These are phyloP conservation scores for Thecocarcelia acutangulata DNA, from an alignment of 2,888 invertebrate species.

Conservation along the genomic window DNA sequence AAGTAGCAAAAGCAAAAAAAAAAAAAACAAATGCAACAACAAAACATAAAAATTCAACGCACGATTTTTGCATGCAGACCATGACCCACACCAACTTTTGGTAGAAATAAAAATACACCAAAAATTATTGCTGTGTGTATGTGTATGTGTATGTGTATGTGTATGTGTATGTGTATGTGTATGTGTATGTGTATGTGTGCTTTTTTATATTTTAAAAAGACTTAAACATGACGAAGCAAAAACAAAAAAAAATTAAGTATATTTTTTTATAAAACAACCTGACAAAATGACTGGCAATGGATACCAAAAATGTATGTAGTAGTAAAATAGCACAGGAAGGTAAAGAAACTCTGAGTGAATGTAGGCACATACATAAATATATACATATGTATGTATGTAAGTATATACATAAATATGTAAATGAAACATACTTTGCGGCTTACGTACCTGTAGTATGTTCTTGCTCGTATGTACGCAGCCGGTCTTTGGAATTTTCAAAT, in stretches of 20 bases:
- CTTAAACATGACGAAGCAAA: conserved; percentile 61
- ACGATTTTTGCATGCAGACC: conserved; percentile 73
- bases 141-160: too few species aligned
- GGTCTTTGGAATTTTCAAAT: too few species aligned
- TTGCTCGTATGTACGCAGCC: neutral
- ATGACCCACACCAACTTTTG: conserved; percentile 79
- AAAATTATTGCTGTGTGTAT: conserved; percentile 5
- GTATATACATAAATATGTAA: neutral
- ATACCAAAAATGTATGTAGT: conserved; percentile 38
- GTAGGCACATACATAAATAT: neutral
- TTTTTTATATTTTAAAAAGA: conserved; percentile 24
- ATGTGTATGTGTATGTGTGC: too few species aligned
- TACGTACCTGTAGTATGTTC: too few species aligned
- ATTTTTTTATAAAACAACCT: conserved; percentile 39
- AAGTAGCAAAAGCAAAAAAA: conserved; percentile 32
- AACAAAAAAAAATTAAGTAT: neutral
- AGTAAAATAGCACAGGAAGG: conserved; percentile 45
- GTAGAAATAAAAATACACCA: conserved; percentile 43
- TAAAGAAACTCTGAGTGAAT: conserved; percentile 33
- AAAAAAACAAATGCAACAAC: conserved; percentile 17
- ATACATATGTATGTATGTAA: neutral
- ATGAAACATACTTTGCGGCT: too few species aligned
- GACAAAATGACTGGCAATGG: conserved; percentile 46
- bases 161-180: too few species aligned
- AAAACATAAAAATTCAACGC: conserved; percentile 46